A percentile compares a stretch with the other conserved stretches of the same genome.
Conservation (phyloP, 2,888 invertebrate species). For the Phasia obesa region DNA sequence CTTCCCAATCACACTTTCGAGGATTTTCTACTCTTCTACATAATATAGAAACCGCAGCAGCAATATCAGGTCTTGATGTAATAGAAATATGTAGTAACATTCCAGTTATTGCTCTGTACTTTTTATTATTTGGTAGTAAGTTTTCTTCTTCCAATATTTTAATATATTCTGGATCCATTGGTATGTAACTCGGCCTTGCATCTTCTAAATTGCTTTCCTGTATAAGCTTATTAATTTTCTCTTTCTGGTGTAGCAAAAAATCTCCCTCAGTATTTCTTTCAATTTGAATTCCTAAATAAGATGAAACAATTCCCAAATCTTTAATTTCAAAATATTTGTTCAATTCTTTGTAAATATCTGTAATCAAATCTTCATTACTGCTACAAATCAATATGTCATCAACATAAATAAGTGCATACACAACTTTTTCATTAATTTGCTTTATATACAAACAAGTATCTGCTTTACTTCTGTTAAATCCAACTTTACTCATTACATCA, state of each 20-base stretch:
- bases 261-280: slow-evolving; percentile 3
- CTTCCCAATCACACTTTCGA: slow-evolving; percentile 27
- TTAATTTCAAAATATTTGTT: slow-evolving; percentile 20
- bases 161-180: slow-evolving; percentile 36
- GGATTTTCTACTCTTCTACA: slow-evolving; percentile 2
- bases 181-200: slow-evolving; percentile 19
- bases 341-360: not conserved
- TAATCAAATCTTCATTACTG: not conserved
- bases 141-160: slow-evolving; percentile 9
- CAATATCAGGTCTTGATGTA: slow-evolving; percentile 39
- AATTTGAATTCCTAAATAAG: slow-evolving; percentile 38
- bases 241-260: slow-evolving; percentile 14
- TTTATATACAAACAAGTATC: slow-evolving; percentile 31
- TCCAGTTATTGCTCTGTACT: slow-evolving; percentile 10
- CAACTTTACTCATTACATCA: slow-evolving; percentile 21
- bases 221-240: slow-evolving; percentile 25
- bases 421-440: not conserved
- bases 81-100: slow-evolving; percentile 24
- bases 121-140: slow-evolving; percentile 10
- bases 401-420: slow-evolving; percentile 1
- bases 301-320: slow-evolving; percentile 21
- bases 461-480: slow-evolving; percentile 11
- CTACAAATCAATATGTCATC: slow-evolving; percentile 29
- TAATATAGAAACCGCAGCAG: not conserved
- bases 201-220: slow-evolving; percentile 21